These are phyloP conservation scores for Calliphora vomitoria DNA, from an alignment of 2,888 invertebrate species.

Conservation along the genomic window DNA sequence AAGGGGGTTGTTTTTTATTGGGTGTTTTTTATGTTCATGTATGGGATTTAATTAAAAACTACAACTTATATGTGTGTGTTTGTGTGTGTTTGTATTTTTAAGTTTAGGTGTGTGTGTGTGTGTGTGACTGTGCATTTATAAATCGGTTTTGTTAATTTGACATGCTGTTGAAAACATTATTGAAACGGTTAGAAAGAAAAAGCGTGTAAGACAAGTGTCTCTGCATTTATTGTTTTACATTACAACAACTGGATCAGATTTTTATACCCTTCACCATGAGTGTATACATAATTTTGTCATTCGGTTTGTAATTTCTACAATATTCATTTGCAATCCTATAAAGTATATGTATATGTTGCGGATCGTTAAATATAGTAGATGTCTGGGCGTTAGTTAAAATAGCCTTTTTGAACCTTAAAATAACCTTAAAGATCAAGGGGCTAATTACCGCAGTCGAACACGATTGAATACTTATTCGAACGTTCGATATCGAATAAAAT, in stretches of 20 bases:
- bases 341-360: background rate
- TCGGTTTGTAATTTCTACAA: too few relatives aligned
- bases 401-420: too few relatives aligned
- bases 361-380: too few relatives aligned
- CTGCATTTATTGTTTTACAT: conserved; percentile 3
- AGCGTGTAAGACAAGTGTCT: conserved; percentile 51
- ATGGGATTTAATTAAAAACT: conserved; percentile 61
- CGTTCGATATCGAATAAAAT: too few relatives aligned
- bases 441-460: too few relatives aligned
- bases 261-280: background rate
- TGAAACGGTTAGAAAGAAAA: conserved; percentile 37
- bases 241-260: background rate
- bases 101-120: conserved; percentile 13
- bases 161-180: conserved; percentile 64
- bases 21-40: conserved; percentile 46
- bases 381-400: too few relatives aligned
- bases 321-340: background rate
- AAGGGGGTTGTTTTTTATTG: conserved; percentile 62
- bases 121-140: conserved; percentile 47
- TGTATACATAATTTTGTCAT: background rate
- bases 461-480: too few relatives aligned
- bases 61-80: background rate
- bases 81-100: conserved; percentile 4
- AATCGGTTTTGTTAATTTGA: conserved; percentile 58
- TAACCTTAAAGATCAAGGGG: too few relatives aligned